Evolutionary conservation across 2,113 vertebrate genomes (phyloP).

Genomic region (Cochlearius cochlearius): DNA sequence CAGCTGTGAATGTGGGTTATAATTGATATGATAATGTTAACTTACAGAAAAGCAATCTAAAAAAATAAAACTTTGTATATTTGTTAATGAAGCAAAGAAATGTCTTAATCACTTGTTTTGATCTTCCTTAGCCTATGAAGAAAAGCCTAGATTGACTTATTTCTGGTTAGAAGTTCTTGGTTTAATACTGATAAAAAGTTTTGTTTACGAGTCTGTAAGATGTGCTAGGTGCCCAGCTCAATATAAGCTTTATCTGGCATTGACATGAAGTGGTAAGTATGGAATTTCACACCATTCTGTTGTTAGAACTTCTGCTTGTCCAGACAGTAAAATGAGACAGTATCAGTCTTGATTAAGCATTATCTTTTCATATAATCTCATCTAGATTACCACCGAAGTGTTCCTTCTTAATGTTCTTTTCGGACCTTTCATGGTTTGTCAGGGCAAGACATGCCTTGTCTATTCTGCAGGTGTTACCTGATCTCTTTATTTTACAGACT

Average conservation of each 20-base stretch:
- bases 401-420: neutral
- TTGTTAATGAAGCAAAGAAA: conserved; percentile 53
- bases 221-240: neutral
- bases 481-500: neutral
- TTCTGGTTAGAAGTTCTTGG: neutral
- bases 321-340: neutral
- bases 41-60: conserved; percentile 35
- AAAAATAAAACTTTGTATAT: conserved; percentile 60
- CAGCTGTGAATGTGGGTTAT: conserved; percentile 51
- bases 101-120: conserved; percentile 40
- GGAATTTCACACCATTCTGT: neutral
- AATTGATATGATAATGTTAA: conserved; percentile 24
- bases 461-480: neutral
- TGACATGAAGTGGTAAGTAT: neutral
- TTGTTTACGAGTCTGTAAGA: neutral
- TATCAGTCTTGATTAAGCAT: neutral
- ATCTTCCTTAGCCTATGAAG: neutral
- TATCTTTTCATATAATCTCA: neutral
- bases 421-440: neutral
- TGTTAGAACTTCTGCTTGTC: neutral
- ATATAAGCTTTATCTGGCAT: neutral
- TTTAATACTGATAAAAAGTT: neutral
- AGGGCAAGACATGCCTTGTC: neutral
- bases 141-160: neutral
- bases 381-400: neutral